Base-by-base conservation (phyloP, 2,113 vertebrate species). In the Brachyhypopomus occidentalis region DNA sequence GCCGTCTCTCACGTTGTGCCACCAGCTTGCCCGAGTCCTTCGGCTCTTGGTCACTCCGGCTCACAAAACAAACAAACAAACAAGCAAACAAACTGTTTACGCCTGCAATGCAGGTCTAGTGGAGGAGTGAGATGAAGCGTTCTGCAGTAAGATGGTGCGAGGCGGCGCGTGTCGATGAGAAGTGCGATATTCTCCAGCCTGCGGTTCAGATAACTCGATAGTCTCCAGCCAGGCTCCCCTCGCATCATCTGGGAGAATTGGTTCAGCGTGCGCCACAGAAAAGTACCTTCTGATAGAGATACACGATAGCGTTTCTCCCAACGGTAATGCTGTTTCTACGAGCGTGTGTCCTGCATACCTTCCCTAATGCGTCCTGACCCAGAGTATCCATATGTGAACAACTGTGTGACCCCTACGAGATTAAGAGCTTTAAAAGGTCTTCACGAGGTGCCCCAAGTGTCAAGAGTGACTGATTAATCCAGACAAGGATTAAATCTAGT, bases 1-100 rank as follows among this genome's bases (percentile, higher is more conserved):
- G 72, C 38, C 38, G 36, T 14, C 64, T 71, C 38, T 80, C 78
- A 52, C 62, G 72, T 80, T 80, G 52, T 63, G 70, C 70, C 70
- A 22, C 70, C 1, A 20, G 25, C 64, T 30, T 36, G 22, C 19
- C 34, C 4, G 8, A 48, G 41, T 71, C 77, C 77, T 79, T 38
- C 7, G 60, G 77, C 52, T 38, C 69, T 60, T 58, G 7, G 12
- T 79, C 64, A 52, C 30, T 4, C n/a, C 20, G 19, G 34, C 41
- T 38, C 12, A 11, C 45, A 52, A 64, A 22, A 1, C 45, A 64
- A 69, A 56, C 9, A 1, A 66, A 30, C 9, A 1, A 66, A 30
- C 9, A 36, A 41, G 45, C 27, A 55, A 20, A 0, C 27, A 20
- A 3, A 17, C 20, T 25, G 30, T 58, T 71, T 78, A 41, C 1